Base-by-base conservation (phyloP, 2,113 vertebrate species). In the Zingel zingel region DNA sequence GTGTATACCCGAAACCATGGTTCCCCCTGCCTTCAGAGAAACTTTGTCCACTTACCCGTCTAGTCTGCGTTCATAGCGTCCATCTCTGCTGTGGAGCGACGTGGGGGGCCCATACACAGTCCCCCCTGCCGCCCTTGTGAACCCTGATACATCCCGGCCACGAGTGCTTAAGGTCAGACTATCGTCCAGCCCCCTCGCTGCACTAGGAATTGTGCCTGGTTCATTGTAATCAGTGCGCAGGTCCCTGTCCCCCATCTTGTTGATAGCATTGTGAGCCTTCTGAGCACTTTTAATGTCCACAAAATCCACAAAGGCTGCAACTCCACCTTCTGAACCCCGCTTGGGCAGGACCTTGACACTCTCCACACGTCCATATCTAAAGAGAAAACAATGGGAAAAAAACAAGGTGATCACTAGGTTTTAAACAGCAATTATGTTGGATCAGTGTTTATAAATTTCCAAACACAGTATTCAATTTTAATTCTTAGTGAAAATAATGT, bases 241-340 rank as follows among this genome's bases (percentile, higher is more conserved):
- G 96, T 99, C 98, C 96, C 98, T 96, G 91, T 99, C 98, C 75
- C 98, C 98, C 98, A 99, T 99, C 96, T 99, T 99, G 96, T 99
- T 99, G 96, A 99, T 96, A 21, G 98, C 97, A 94, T 99, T 99
- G 89, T 99, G 98, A 88, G 98, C 98, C 94, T 99, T 99, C 94
- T 99, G 98, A 69, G 98, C 98, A 94, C 98, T 99, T 96, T 99
- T 99, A 93, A 99, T 99, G 97, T 99, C 98, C 95, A 99, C 98
- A 96, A 99, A 99, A 97, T 99, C 98, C 98, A 99, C 98, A 96
- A 99, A 99, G 18, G 98, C 98, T 39, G 98, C 98, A 81, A 99
- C 98, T 89, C 98, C 98, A 13, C 98, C 98, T 94, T 99, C 98
- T 6, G 98, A 99, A 80, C 98, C 98, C 80, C 98, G 96, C 93